Base-by-base conservation (phyloP, 1,140 invertebrate genomes). In the Scaptodrosophila lebanonensis region DNA sequence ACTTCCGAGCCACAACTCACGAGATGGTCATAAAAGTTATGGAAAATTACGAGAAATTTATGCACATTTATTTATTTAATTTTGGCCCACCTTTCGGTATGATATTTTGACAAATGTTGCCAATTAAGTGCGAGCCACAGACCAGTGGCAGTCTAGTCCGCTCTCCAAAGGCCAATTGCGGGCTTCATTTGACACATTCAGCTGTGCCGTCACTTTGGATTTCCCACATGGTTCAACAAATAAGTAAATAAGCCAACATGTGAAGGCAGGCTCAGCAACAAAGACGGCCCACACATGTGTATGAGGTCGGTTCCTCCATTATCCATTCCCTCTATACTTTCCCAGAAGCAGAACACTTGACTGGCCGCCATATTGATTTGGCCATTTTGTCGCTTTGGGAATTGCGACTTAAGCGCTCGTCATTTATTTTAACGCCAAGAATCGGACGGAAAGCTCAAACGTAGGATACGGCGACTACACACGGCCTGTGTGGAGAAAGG, bases 381-480 rank as follows among this genome's bases (percentile, higher is more conserved):
- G 60, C 50, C 49, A 30, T 49, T 38, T 27, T 51, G 32, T 29
- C 30, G 30, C 60, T 38, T 39, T 66, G 53, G 63, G 64, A 48
- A 66, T 66, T 66, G 50, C 45, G 45, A 48, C 53, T 35, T 66
- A 66, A 66, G 66, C 66, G 64, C 42, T 58, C 29, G 53, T 66
- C 64, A 66, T 66, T 66, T 66, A 59, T 66, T 66, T 59, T 66
- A 66, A 66, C 64, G 50, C 64, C 45, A 18, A 66, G 38, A 65
- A 12, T 57, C 61, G 60, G 59, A 59, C 64, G 44, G 53, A 66
- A 43, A 66, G 53, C 64, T 59, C 53, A 66, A 66, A 48, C 42
- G 53, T 44, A 59, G 47, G 45, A 66, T 66, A 43, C 11, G 25
- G 42, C 13, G 16, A 20, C 18, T 39, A 12, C 22, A 15, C 0